Percentiles rank a stretch among this genome's conserved stretches.
Conservation (phyloP, 2,797 vertebrate species). For the Liparis tanakae region DNA sequence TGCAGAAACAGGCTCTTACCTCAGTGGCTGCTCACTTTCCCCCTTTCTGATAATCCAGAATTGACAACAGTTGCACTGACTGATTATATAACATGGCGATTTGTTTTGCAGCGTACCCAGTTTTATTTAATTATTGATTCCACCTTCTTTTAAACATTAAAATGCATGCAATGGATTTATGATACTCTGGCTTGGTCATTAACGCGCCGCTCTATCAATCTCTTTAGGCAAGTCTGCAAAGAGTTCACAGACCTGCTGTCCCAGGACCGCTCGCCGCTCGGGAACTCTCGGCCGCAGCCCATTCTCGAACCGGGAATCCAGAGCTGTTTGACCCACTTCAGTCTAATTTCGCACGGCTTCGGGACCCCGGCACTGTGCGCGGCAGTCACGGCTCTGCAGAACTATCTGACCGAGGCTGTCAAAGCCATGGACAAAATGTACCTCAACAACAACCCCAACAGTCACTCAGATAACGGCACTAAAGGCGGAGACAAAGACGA, state of each 20-base stretch:
- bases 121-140: constrained; percentile 4
- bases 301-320: constrained; percentile 99
- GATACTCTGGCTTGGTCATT: constrained; percentile 18
- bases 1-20: constrained; percentile 5
- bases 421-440: constrained; percentile 99
- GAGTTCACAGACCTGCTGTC: constrained; percentile 99
- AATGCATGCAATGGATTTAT: constrained; percentile 13
- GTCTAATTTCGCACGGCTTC: constrained; percentile 99
- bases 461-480: constrained; percentile 96
- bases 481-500: constrained; percentile 99
- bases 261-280: constrained; percentile 98
- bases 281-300: constrained; percentile 96
- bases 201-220: constrained; percentile 59
- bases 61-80: constrained; percentile 2
- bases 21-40: constrained; percentile 1
- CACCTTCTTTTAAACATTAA: background rate
- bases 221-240: constrained; percentile 98
- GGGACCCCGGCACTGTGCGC: constrained; percentile 98
- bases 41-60: background rate
- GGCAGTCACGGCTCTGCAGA: constrained; percentile 97
- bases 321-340: constrained; percentile 99
- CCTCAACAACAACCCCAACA: constrained; percentile 98
- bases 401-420: constrained; percentile 99
- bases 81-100: background rate
- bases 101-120: constrained; percentile 1